Evolutionary conservation across 2,888 invertebrate species (phyloP), one percentile per base, ranked within the genome.

Genomic region (Leptopterna dolabrata): DNA sequence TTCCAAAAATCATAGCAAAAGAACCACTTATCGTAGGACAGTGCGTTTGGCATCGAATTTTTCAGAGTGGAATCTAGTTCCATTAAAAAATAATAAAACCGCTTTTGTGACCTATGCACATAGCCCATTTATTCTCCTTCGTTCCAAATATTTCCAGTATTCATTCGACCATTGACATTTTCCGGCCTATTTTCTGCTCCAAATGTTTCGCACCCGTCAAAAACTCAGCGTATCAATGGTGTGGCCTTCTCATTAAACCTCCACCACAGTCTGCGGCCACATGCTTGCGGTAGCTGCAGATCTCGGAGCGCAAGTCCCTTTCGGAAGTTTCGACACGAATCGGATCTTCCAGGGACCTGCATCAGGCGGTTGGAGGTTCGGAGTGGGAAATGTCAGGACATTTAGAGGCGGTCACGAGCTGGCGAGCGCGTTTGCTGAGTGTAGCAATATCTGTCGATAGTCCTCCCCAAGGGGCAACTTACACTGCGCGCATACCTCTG

Each of bases 331-430:
- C 73, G 73, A 73, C 73, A 73, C 73, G 36, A 73, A 14, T 41
- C 36, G 30, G 73, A 4, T 36, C 73, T 73, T 73, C 41, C 30
- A 73, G 73, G 16, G 73, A 36, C 73, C 41, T 73, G 36, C 73
- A 30, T 19, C 36, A 73, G 36, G n/a, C 73, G 36, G 19, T 24
- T 9, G 73, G 19, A 16, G 41, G 36, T 4, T 27, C 4, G 24
- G 30, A 41, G 41, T 14, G 76, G 73, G 29, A 88, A 88, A 88
- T 88, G 88, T 88, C 88, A 88, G 85, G 88, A 88, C 88, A 88
- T 88, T 88, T 88, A 87, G 73, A 76, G 80, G 71, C 86, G 76
- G 80, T 76, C 86, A 87, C 88, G 88, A 88, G 36, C 86, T 19
- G 55, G 51, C 51, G 81, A 63, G 63, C 63, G 63, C 63, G 63